These are phyloP conservation scores for Raja brachyura DNA, from an alignment of 2,113 vertebrate genomes.

Conservation along the genomic window DNA sequence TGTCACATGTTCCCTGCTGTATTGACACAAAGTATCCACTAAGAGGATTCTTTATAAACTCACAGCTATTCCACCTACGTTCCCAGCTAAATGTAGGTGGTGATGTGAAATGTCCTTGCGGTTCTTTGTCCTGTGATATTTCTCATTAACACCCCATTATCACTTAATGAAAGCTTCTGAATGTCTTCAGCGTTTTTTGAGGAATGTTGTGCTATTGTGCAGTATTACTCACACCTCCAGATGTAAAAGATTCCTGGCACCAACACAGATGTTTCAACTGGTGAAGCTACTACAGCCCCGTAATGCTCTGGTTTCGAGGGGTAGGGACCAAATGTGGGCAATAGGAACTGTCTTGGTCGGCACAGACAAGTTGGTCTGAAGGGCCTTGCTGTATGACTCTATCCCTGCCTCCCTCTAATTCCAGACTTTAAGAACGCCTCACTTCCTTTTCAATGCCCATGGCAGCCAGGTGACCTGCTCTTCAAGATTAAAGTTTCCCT, in stretches of 20 bases:
- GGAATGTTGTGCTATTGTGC: not conserved
- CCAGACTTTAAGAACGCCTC: not conserved
- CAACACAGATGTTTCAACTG: not conserved
- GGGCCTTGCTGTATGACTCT: too few relatives aligned
- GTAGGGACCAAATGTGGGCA: too few relatives aligned
- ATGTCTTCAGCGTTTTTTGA: too few relatives aligned
- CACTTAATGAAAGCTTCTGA: not conserved
- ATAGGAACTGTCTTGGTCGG: too few relatives aligned
- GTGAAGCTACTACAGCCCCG: not conserved
- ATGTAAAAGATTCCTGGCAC: not conserved
- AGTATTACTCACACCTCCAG: not conserved
- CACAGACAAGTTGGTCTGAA: too few relatives aligned
- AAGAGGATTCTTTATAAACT: constrained; percentile 11
- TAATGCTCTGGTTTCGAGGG: too few relatives aligned
- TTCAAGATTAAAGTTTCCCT: not conserved
- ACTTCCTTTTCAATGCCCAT: not conserved
- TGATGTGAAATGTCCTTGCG: constrained; percentile 19
- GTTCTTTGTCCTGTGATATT: not conserved
- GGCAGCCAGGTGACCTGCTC: not conserved
- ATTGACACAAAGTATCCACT: not conserved
- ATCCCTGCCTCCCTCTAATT: not conserved
- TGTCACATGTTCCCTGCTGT: not conserved
- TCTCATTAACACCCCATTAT: constrained; percentile 19
- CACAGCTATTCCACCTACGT: not conserved
- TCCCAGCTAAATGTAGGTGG: not conserved